Percentiles rank a stretch among this genome's conserved stretches.
These are phyloP conservation scores for Tiaroga cobitis DNA, from an alignment of 2,797 vertebrate species.

Conservation along the genomic window DNA sequence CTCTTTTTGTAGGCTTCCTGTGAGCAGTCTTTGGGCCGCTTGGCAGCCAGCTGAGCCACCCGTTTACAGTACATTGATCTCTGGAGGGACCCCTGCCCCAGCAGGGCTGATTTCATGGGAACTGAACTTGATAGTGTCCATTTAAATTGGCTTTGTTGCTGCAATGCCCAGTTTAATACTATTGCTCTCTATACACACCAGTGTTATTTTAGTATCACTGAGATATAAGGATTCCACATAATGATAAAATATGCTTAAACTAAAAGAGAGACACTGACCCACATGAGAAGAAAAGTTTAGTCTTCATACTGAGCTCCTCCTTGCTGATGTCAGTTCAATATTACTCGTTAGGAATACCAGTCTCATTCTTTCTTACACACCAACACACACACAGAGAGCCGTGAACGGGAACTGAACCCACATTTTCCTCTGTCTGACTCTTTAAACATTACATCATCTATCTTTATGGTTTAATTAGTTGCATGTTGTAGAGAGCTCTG, in stretches of 20 bases:
- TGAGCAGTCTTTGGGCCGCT: constrained; percentile 58
- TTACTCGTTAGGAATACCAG: not conserved
- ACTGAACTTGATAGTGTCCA: constrained; percentile 51
- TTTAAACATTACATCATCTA: constrained; percentile 42
- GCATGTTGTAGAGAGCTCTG: constrained; percentile 20
- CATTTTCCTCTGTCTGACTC: constrained; percentile 18
- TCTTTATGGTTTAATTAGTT: constrained; percentile 38
- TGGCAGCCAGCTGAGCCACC: constrained; percentile 67
- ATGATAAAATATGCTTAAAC: not conserved
- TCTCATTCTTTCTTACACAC: constrained; percentile 8
- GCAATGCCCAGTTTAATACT: not conserved
- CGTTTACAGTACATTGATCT: constrained; percentile 66
- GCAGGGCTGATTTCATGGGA: constrained; percentile 54
- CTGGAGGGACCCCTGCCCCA: constrained; percentile 48
- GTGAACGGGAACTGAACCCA: constrained; percentile 8
- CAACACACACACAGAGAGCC: constrained; percentile 4
- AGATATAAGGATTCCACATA: not conserved
- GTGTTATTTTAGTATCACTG: not conserved
- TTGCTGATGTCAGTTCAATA: constrained; percentile 8
- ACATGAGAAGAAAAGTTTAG: not conserved
- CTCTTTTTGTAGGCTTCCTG: constrained; percentile 62
- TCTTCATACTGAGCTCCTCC: not conserved
- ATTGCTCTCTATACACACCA: not conserved
- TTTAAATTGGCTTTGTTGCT: constrained; percentile 34
- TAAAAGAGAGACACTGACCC: constrained; percentile 3